Evolutionary conservation across 2,113 vertebrate genomes (phyloP).

Genomic region (Silurus glanis): DNA sequence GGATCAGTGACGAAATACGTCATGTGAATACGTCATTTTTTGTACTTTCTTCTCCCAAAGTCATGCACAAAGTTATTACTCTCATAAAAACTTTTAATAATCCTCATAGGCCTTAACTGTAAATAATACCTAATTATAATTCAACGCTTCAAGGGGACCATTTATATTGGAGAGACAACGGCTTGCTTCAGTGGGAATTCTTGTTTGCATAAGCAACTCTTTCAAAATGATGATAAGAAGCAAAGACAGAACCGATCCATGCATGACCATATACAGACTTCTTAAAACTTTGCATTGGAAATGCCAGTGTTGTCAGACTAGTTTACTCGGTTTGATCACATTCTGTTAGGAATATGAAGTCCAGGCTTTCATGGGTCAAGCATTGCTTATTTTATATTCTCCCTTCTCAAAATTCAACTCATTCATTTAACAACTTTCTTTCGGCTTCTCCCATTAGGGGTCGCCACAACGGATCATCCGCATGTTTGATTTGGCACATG

Average conservation of each 20-base stretch:
- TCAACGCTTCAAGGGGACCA: conserved; percentile 21
- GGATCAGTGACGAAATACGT: neutral
- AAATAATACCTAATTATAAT: conserved; percentile 43
- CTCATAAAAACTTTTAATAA: conserved; percentile 33
- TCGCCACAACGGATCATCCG: too few species aligned
- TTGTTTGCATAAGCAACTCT: conserved; percentile 35
- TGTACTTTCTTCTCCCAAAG: neutral
- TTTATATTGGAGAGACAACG: conserved; percentile 35
- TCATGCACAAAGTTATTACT: conserved; percentile 26
- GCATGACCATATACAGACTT: neutral
- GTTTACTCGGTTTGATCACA: neutral
- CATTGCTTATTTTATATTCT: neutral
- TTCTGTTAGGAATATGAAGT: neutral
- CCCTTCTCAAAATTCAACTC: neutral
- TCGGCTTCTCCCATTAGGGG: too few species aligned
- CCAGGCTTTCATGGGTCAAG: neutral
- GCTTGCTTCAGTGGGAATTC: conserved; percentile 34
- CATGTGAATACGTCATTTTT: neutral
- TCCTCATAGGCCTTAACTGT: conserved; percentile 11
- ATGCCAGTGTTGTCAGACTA: neutral
- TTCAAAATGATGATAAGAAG: conserved; percentile 28
- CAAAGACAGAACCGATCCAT: conserved; percentile 3
- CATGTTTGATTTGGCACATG: too few species aligned
- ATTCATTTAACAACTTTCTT: too few species aligned
- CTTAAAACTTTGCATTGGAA: neutral